A percentile compares a stretch with the other conserved stretches of the same genome.
These are phyloP conservation scores for Onychostoma macrolepis DNA, from an alignment of 2,113 vertebrate species.

Conservation along the genomic window DNA sequence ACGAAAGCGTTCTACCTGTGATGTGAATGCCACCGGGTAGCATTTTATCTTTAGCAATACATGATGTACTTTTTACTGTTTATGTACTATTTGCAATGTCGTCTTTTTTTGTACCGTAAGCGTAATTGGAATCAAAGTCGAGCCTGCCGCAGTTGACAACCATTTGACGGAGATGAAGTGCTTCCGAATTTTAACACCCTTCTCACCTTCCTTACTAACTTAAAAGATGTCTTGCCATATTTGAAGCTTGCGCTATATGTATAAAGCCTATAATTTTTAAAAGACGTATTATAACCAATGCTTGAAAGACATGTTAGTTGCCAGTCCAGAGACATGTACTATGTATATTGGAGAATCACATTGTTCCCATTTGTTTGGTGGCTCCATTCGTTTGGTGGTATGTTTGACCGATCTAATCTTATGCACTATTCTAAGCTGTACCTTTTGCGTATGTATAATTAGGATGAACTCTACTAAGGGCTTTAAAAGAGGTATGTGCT, in stretches of 20 bases:
- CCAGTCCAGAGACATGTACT: conserved; percentile 60
- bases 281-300: conserved; percentile 73
- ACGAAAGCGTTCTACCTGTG: conserved; percentile 73
- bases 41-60: conserved; percentile 76
- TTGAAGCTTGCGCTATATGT: conserved; percentile 71
- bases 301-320: conserved; percentile 70
- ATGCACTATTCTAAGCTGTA: conserved; percentile 73
- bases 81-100: conserved; percentile 58
- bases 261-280: conserved; percentile 67
- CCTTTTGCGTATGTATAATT: conserved; percentile 74
- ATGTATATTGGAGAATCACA: conserved; percentile 71
- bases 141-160: conserved; percentile 62
- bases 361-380: conserved; percentile 69
- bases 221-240: conserved; percentile 63
- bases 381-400: conserved; percentile 68
- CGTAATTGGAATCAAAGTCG: conserved; percentile 57
- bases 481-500: conserved; percentile 73
- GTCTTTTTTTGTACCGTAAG: conserved; percentile 72
- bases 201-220: conserved; percentile 29
- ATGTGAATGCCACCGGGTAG: conserved; percentile 74
- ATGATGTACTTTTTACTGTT: conserved; percentile 71
- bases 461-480: conserved; percentile 77
- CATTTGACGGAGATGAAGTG: conserved; percentile 62
- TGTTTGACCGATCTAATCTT: conserved; percentile 71
- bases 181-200: conserved; percentile 69